Conservation (phyloP, 2,888 invertebrate species). For the Cerastis rubricosa region DNA sequence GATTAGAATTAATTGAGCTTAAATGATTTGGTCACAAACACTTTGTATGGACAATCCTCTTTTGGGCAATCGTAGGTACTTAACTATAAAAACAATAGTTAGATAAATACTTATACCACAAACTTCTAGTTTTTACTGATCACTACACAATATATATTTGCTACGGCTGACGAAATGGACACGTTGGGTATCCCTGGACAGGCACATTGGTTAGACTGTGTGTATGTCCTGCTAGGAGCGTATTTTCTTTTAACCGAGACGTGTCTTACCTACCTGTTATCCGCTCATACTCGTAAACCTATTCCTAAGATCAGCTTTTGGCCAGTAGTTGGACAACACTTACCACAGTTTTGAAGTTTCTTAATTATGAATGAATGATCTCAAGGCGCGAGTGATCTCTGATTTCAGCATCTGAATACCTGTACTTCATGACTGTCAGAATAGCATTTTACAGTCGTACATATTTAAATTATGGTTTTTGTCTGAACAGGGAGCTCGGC, state of each 20-base stretch:
- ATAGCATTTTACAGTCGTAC: neutral
- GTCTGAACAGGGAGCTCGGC: slow-evolving; percentile 84
- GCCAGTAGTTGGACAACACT: neutral
- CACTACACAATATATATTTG: neutral
- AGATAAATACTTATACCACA: neutral
- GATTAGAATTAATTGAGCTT: neutral
- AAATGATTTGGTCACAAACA: neutral
- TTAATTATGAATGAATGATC: neutral
- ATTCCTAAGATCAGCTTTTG: neutral
- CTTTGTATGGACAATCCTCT: neutral
- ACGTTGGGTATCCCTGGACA: neutral
- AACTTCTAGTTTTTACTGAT: neutral
- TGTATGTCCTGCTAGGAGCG: neutral
- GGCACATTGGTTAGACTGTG: neutral
- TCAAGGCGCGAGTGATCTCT: neutral
- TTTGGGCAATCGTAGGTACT: neutral
- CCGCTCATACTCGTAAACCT: neutral
- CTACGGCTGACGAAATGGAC: neutral
- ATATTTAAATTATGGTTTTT: slow-evolving; percentile 5
- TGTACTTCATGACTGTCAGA: neutral
- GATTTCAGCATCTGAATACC: neutral
- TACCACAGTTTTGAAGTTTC: neutral
- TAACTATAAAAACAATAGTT: neutral
- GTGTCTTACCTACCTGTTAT: neutral
- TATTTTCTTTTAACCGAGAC: neutral